These are phyloP conservation scores for Scomber japonicus DNA, from an alignment of 2,113 vertebrate genomes.

Conservation along the genomic window DNA sequence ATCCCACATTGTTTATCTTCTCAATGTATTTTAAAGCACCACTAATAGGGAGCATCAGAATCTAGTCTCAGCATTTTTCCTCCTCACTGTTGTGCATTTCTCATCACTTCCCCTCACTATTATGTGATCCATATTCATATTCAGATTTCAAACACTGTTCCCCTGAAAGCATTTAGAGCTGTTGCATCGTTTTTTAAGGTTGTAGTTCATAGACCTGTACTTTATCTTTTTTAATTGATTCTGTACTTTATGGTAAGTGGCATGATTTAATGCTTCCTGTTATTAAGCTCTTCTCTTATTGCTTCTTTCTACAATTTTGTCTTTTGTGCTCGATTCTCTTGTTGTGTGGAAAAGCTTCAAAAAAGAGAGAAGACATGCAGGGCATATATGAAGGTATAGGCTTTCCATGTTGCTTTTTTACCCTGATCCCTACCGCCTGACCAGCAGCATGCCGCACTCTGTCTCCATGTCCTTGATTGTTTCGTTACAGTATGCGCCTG, in stretches of 20 bases:
- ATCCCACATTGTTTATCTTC: slow-evolving; percentile 71
- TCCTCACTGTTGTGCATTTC: slow-evolving; percentile 25
- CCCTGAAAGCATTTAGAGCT: slow-evolving; percentile 47
- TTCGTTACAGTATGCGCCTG: slow-evolving; percentile 61
- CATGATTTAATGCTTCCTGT: slow-evolving; percentile 79
- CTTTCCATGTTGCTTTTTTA: slow-evolving; percentile 73
- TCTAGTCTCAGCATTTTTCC: slow-evolving; percentile 55
- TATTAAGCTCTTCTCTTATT: slow-evolving; percentile 35
- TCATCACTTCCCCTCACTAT: slow-evolving; percentile 47
- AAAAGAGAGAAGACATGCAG: slow-evolving; percentile 99
- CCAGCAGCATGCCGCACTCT: slow-evolving; percentile 76
- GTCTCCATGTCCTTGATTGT: slow-evolving; percentile 63
- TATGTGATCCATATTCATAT: slow-evolving; percentile 69
- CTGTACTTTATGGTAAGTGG: slow-evolving; percentile 64
- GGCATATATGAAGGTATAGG: slow-evolving; percentile 98
- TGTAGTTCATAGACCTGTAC: slow-evolving; percentile 40
- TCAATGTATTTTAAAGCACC: slow-evolving; percentile 71
- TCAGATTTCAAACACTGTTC: slow-evolving; percentile 44
- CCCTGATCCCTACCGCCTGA: slow-evolving; percentile 47
- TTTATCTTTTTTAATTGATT: slow-evolving; percentile 55
- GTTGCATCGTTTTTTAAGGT: slow-evolving; percentile 51
- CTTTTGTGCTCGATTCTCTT: slow-evolving; percentile 66
- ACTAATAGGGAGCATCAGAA: slow-evolving; percentile 72
- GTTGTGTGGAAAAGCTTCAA: slow-evolving; percentile 93
- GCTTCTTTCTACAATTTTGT: slow-evolving; percentile 73